Evolutionary conservation across 2,797 vertebrate species (phyloP), one percentile per base, ranked within the genome.

Genomic region (Tauraco hartlaubi): DNA sequence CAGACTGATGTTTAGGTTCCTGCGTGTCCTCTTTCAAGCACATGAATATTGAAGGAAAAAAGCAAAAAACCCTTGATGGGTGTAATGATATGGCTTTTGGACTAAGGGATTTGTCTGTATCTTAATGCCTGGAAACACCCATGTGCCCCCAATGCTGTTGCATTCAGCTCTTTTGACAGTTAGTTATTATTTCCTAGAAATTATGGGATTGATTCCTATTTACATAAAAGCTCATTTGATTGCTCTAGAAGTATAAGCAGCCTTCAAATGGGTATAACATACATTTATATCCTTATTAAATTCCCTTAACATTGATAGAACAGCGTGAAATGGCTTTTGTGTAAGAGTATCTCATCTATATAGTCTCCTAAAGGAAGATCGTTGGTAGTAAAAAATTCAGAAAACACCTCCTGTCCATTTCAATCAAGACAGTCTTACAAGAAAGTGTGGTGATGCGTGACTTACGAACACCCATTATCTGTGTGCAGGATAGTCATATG

Each of bases 321-420:
- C n/a, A 28, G 23, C 28, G 39, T 55, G 58, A 75, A 76, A 59
- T 33, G n/a, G 35, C 26, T 54, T 61, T 67, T 61, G 31, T 77
- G 49, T 73, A 61, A 67, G 13, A 51, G 4, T n/a, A 21, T 82
- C 33, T 78, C 49, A 62, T 69, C 22, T 39, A 21, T 31, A 25
- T 1, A 1, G 9, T 75, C 29, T 56, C 44, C 22, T 71, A 35
- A 88, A 88, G 5, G 16, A 84, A 88, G 86, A 63, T 28, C 73
- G 33, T 44, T 81, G 33, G 22, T 83, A n/a, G n/a, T 77, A 52
- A 63, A 75, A 67, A 59, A 49, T 15, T 61, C 56, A 58, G 76
- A 71, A 85, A 84, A 74, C 11, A 23, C 22, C 31, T 90, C 44
- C 61, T 68, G 48, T 85, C 71, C 29, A 9, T 84, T 78, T 86